A percentile compares a stretch with the other conserved stretches of the same genome.
Evolutionary conservation across 2,797 vertebrate species (phyloP).

Genomic region (Helostoma temminkii): DNA sequence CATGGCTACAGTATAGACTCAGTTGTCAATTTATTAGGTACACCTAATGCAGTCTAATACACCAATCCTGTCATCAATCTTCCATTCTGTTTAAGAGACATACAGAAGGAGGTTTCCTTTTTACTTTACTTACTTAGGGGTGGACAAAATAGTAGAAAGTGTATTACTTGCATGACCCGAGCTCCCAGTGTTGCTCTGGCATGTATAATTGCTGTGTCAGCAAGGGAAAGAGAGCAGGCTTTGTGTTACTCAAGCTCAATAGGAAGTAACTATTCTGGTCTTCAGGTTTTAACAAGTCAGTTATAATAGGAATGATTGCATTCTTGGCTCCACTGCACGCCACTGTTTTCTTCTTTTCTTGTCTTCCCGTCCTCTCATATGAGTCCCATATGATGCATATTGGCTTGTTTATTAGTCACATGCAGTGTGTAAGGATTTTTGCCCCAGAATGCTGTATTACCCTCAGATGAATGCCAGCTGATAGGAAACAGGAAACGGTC

Average conservation of each 20-base stretch:
- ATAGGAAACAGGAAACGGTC: conserved; percentile 84
- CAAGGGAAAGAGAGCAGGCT: too few relatives aligned
- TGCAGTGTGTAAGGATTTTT: conserved; percentile 22
- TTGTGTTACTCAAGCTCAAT: conserved; percentile 56
- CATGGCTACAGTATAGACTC: conserved; percentile 19
- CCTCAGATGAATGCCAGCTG: conserved; percentile 34
- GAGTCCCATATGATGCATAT: conserved; percentile 21
- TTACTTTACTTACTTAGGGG: too few relatives aligned
- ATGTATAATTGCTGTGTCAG: conserved; percentile 60
- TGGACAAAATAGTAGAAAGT: not conserved
- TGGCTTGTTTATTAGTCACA: conserved; percentile 25
- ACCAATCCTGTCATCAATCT: too few relatives aligned
- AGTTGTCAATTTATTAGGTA: not conserved
- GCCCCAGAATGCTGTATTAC: conserved; percentile 34
- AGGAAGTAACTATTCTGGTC: conserved; percentile 56
- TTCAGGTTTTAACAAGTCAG: conserved; percentile 81
- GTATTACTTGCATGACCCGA: conserved; percentile 17
- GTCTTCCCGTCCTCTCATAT: conserved; percentile 24
- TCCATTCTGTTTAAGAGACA: too few relatives aligned
- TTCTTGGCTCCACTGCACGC: conserved; percentile 52
- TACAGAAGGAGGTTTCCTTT: too few relatives aligned
- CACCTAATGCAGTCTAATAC: not conserved
- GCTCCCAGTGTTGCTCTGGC: conserved; percentile 56
- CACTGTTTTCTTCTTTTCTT: conserved; percentile 30
- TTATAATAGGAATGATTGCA: conserved; percentile 59